Conservation (phyloP, 2,113 vertebrate genomes). For the Rhinopithecus roxellana region DNA sequence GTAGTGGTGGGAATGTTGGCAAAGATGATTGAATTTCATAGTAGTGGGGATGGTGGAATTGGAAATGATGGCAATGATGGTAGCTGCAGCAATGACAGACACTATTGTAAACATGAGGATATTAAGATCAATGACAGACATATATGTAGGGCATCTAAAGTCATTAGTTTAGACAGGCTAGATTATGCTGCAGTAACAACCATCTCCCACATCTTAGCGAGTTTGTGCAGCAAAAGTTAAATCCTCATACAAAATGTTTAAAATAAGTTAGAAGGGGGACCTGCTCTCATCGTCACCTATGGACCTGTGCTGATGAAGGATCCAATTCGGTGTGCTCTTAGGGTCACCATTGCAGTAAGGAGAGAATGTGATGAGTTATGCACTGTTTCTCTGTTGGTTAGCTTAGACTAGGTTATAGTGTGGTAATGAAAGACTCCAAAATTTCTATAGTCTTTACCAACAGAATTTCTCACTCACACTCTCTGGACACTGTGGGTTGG, state of each 20-base stretch:
- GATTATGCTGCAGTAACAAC: background rate
- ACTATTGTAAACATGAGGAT: background rate
- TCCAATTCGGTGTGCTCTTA: background rate
- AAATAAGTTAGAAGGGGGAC: background rate
- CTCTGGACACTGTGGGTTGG: background rate
- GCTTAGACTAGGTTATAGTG: background rate
- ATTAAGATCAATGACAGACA: background rate
- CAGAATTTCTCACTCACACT: background rate
- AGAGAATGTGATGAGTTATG: background rate
- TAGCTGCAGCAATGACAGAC: background rate
- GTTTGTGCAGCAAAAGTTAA: background rate
- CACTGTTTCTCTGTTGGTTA: background rate
- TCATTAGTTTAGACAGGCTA: background rate
- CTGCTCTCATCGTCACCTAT: background rate
- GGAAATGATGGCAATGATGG: background rate
- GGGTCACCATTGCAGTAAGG: background rate
- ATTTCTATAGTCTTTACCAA: background rate
- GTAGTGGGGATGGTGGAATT: background rate
- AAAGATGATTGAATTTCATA: background rate
- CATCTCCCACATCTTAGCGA: background rate
- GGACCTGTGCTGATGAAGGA: background rate
- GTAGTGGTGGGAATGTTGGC: background rate
- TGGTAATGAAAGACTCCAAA: background rate
- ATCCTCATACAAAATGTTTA: background rate
- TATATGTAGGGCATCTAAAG: background rate